Evolutionary conservation across 2,888 invertebrate species (phyloP).

Genomic region (Epinotia demarniana): DNA sequence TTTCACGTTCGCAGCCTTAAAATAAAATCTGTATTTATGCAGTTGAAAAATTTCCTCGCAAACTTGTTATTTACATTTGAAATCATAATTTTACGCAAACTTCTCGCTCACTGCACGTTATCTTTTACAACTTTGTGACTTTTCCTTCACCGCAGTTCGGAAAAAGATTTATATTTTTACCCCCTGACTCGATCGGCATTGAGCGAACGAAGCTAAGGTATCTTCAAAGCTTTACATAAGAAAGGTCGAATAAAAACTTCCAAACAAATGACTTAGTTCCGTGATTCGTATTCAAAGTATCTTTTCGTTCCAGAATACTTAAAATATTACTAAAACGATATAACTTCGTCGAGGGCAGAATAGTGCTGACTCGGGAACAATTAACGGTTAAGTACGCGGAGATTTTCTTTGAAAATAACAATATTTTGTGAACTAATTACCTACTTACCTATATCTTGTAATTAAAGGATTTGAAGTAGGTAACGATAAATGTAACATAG

Average conservation of each 20-base stretch:
- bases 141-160: slow-evolving; percentile 8
- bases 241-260: slow-evolving; percentile 29
- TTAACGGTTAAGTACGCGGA: too few relatives aligned
- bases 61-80: background rate
- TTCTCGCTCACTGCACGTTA: background rate
- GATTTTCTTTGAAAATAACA: too few relatives aligned
- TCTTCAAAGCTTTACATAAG: slow-evolving; percentile 33
- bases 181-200: slow-evolving; percentile 4
- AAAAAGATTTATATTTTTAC: slow-evolving; percentile 21
- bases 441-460: too few relatives aligned
- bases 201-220: slow-evolving; percentile 7
- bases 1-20: too few relatives aligned
- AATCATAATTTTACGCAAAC: background rate
- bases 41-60: background rate
- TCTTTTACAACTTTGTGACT: slow-evolving; percentile 5
- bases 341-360: too few relatives aligned
- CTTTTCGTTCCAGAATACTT: slow-evolving; percentile 4
- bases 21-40: background rate
- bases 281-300: slow-evolving; percentile 32
- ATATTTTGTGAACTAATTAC: too few relatives aligned
- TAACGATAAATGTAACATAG: too few relatives aligned
- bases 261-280: slow-evolving; percentile 26
- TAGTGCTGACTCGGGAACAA: too few relatives aligned
- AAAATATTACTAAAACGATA: slow-evolving; percentile 7
- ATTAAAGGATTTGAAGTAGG: too few relatives aligned